A percentile compares a stretch with the other conserved stretches of the same genome.
Evolutionary conservation across 1,140 invertebrate species (phyloP).

Genomic region (Pectinophora gossypiella): DNA sequence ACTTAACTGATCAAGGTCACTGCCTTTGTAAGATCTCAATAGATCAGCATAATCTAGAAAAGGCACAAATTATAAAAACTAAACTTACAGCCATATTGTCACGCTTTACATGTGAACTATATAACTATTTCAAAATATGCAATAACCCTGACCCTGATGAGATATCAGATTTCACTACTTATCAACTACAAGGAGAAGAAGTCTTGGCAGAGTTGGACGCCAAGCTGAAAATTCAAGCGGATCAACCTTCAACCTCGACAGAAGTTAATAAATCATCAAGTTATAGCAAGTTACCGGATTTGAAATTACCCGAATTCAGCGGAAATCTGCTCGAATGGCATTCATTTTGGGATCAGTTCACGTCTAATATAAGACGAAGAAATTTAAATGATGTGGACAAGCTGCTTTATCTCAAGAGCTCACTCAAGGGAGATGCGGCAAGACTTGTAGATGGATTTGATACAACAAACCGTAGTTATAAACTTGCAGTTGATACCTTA

Average conservation of each 20-base stretch:
- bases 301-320: neutral
- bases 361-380: neutral
- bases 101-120: neutral
- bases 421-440: neutral
- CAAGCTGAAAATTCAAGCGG: neutral
- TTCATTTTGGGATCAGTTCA: constrained; percentile 6
- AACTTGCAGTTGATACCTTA: constrained; percentile 2
- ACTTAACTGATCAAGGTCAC: neutral
- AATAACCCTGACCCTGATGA: neutral
- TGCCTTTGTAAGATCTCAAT: neutral
- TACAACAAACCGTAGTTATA: constrained; percentile 4
- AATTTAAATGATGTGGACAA: constrained; percentile 2
- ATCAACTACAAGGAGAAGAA: neutral
- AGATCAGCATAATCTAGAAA: neutral
- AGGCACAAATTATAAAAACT: neutral
- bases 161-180: neutral
- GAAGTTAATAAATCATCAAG: neutral
- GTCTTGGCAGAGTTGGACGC: neutral
- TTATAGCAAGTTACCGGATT: neutral
- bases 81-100: neutral
- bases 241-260: neutral
- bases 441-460: neutral
- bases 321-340: constrained; percentile 1
- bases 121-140: neutral
- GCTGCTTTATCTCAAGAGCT: neutral